phyloP scores from a whole-genome alignment of 2,888 invertebrate species.

The Chymomyza caudatula region DNA sequence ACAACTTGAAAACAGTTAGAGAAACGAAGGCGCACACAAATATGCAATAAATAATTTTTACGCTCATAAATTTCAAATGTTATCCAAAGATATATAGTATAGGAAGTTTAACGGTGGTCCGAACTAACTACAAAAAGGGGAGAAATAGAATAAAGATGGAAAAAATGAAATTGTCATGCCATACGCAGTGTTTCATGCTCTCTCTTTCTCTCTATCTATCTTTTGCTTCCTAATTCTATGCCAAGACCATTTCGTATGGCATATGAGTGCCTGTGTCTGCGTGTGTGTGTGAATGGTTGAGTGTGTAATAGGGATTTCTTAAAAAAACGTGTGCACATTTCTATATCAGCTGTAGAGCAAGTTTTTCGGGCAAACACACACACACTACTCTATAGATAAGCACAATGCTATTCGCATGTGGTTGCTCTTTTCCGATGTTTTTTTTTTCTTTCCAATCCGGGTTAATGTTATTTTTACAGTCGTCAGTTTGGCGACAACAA shows the following conservation, averaged over 20 bases:
- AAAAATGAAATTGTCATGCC: slow-evolving; percentile 1
- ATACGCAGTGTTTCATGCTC: no score
- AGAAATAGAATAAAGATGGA: not conserved
- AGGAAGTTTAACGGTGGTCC: not conserved
- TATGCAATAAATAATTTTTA: slow-evolving; percentile 64
- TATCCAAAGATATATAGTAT: slow-evolving; percentile 17
- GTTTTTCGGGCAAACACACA: not conserved
- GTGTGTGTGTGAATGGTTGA: not conserved
- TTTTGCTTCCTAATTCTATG: not conserved
- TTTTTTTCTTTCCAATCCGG: slow-evolving; percentile 60
- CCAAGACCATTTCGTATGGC: not conserved
- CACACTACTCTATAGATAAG: not conserved
- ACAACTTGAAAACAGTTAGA: slow-evolving; percentile 21
- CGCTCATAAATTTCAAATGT: slow-evolving; percentile 68
- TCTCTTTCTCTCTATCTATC: no score
- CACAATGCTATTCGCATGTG: not conserved
- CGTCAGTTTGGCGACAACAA: slow-evolving; percentile 58
- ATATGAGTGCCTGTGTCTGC: not conserved
- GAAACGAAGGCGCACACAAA: not conserved
- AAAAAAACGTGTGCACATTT: not conserved
- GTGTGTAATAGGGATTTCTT: not conserved
- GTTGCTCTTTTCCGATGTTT: not conserved
- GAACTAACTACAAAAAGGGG: not conserved
- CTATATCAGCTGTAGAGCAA: not conserved
- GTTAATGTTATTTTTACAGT: slow-evolving; percentile 68